These are phyloP conservation scores for Agapostemon virescens DNA, from an alignment of 2,888 invertebrate species.

Conservation along the genomic window DNA sequence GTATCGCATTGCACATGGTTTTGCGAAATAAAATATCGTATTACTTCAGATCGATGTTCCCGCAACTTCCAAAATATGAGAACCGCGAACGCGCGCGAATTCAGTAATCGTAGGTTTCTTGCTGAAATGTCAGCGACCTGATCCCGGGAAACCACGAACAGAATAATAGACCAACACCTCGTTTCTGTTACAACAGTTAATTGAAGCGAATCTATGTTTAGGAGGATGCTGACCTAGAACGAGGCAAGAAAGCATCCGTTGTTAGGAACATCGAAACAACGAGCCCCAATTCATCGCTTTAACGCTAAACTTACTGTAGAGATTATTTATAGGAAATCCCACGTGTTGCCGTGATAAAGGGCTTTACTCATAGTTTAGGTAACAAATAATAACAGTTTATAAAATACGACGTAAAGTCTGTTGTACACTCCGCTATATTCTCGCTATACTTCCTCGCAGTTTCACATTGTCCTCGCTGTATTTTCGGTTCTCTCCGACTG, in stretches of 20 bases:
- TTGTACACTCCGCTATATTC: no score
- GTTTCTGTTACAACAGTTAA: conserved; percentile 14
- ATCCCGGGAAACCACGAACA: neutral
- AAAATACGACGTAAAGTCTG: no score
- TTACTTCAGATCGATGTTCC: neutral
- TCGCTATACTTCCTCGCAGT: no score
- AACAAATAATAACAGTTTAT: no score
- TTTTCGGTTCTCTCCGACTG: no score
- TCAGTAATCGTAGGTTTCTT: conserved; percentile 12
- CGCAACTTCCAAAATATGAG: conserved; percentile 16
- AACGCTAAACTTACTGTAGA: neutral
- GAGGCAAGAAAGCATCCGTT: conserved; percentile 23
- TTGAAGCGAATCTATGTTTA: conserved; percentile 19
- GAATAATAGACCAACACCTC: conserved; percentile 18
- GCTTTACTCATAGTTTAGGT: no score
- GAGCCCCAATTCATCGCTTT: conserved; percentile 7
- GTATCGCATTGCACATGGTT: neutral
- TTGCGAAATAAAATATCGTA: neutral
- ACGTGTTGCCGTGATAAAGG: no score
- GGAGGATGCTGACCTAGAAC: conserved; percentile 11
- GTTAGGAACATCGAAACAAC: neutral
- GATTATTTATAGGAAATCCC: no score
- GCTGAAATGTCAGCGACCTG: neutral
- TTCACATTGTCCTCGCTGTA: no score
- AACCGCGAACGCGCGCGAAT: neutral